Percentiles rank a stretch among this genome's conserved stretches.
These are phyloP conservation scores for Oopsacas minuta DNA, from an alignment of 37 sponge, comb jelly and placozoan genomes.

Conservation along the genomic window DNA sequence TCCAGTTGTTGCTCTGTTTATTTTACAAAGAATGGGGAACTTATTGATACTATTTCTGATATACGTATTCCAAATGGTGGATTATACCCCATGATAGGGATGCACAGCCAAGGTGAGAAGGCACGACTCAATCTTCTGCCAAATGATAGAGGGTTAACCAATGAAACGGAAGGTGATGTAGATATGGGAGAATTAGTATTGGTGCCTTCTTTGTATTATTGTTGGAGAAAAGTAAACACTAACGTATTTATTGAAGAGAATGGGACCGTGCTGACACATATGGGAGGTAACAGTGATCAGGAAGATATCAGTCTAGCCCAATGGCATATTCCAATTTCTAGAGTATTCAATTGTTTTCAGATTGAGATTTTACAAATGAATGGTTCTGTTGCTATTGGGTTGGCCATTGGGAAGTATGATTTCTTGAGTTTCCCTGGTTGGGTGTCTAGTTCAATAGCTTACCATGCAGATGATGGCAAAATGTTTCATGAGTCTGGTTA, in stretches of 20 bases:
- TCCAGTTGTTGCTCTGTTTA: neutral
- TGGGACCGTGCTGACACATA: neutral
- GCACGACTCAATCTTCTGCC: neutral
- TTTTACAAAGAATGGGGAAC: constrained; percentile 15
- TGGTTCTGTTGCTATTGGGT: neutral
- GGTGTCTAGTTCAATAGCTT: neutral
- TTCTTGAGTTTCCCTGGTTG: constrained; percentile 4
- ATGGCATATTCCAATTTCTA: constrained; percentile 1
- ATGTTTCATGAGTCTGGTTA: neutral
- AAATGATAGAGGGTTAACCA: neutral
- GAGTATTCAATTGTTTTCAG: neutral
- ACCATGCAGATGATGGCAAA: neutral
- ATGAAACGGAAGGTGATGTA: neutral
- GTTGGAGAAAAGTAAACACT: neutral
- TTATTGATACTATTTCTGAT: neutral
- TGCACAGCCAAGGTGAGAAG: neutral
- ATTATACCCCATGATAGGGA: neutral
- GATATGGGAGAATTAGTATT: neutral
- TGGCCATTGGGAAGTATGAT: neutral
- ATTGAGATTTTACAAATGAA: neutral
- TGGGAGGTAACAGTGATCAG: neutral
- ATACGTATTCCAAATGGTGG: neutral
- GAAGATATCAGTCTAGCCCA: neutral
- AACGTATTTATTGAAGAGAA: neutral
- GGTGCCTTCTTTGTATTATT: neutral